phyloP scores from a whole-genome alignment of 2,888 invertebrate species.

The Anticlea derivata region DNA sequence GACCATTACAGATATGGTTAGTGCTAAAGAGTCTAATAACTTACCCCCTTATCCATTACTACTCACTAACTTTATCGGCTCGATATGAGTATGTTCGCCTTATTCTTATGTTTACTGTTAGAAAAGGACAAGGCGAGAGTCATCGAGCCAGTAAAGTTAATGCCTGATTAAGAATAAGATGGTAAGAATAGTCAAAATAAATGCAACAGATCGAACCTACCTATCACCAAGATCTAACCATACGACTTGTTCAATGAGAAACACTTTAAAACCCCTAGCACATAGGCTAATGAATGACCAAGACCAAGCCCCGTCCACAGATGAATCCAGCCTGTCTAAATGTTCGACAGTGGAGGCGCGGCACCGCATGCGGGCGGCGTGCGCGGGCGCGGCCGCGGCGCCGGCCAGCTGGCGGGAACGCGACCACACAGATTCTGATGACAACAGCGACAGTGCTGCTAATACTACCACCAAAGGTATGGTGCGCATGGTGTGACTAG shows the following conservation, averaged over 20 bases:
- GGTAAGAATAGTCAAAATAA: too few species aligned
- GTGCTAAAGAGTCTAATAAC: too few species aligned
- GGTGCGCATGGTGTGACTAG: too few species aligned
- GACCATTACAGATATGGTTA: conserved; percentile 76
- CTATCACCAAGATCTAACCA: too few species aligned
- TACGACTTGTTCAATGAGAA: not conserved
- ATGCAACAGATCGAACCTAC: too few species aligned
- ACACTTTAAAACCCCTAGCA: not conserved
- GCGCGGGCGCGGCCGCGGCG: conserved; percentile 43
- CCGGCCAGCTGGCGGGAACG: conserved; percentile 60
- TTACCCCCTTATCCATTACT: too few species aligned
- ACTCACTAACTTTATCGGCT: too few species aligned
- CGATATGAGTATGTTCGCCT: too few species aligned
- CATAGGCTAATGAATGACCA: conserved; percentile 27
- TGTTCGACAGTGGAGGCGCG: conserved; percentile 86
- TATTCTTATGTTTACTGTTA: too few species aligned
- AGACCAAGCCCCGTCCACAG: conserved; percentile 55
- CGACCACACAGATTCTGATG: conserved; percentile 72
- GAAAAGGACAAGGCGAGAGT: too few species aligned
- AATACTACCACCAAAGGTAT: conserved; percentile 79
- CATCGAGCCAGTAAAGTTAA: too few species aligned
- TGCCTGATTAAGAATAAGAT: too few species aligned
- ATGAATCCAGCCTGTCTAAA: conserved; percentile 86
- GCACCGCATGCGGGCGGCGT: conserved; percentile 73
- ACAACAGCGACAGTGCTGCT: conserved; percentile 78